Base-by-base conservation (phyloP, 2,113 vertebrate species). In the Spilogale gracilis region DNA sequence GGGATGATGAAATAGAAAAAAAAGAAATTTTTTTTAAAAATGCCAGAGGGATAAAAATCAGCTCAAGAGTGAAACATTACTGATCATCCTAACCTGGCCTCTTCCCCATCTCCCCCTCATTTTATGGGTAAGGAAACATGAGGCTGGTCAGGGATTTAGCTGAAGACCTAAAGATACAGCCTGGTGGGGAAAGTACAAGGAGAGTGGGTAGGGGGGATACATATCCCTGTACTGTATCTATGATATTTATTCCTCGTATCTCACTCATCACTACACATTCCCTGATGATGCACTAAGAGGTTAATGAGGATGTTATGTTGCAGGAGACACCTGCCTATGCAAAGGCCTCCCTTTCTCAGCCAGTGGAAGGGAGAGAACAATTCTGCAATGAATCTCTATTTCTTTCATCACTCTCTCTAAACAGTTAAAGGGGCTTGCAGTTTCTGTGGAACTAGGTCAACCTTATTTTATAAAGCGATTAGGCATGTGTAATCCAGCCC, bases 391-490 rank as follows among this genome's bases (percentile, higher is more conserved):
- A 65, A n/a, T 73, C 58, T 81, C 91, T 65, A 79, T 67, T 92
- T 91, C 80, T 30, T 43, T 18, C 8, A 80, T 92, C 48, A 30
- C 11, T 43, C 81, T 73, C 94, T 94, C 87, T 95, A 63, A 94
- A 93, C 1, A 74, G 96, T 91, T 97, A 96, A 89, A 98, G 94
- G 95, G 97, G 81, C 91, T 88, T 84, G 43, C 95, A 95, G 76
- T 30, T 91, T 97, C 98, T 85, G 48, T 94, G 98, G 97, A 99
- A 98, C 92, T 98, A 98, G 98, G 98, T 98, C 98, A 99, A 21
- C 96, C 97, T 98, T 97, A 98, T 96, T 98, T 98, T 98, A 98
- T 91, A 98, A 98, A 97, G 96, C 71, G 96, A 99, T 99, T 98
- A 99, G 82, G 89, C 86, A 84, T 90, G 89, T 71, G 85, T 98